phyloP scores from a whole-genome alignment of 2,888 invertebrate species.

The Brachylomia viminalis region DNA sequence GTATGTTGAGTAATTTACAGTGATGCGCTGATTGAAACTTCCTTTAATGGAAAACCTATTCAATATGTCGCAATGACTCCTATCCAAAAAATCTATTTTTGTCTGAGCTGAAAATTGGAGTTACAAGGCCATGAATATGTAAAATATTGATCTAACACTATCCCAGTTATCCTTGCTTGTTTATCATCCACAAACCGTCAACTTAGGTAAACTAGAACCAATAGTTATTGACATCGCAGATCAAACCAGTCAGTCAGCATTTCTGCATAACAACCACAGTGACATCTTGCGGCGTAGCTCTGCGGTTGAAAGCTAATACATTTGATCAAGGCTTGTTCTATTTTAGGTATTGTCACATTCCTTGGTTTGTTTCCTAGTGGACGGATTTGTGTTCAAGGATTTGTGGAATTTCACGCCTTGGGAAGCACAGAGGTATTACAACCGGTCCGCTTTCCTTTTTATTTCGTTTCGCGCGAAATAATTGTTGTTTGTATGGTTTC shows the following conservation, averaged over 20 bases:
- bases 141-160: no score
- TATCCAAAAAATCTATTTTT: no score
- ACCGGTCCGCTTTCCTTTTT: neutral
- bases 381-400: conserved; percentile 6
- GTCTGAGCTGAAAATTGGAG: no score
- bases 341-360: conserved; percentile 50
- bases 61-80: no score
- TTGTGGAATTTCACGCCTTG: conserved; percentile 18
- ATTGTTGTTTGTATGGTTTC: neutral
- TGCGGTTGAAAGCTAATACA: conserved; percentile 56
- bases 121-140: no score
- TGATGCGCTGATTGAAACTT: no score
- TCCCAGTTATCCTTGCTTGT: neutral
- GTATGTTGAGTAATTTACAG: no score
- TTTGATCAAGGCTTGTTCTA: conserved; percentile 26
- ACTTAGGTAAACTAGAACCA: conserved; percentile 17
- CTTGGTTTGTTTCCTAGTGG: conserved; percentile 25
- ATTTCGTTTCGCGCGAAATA: neutral
- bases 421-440: neutral
- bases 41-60: no score
- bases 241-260: conserved; percentile 62
- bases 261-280: conserved; percentile 46
- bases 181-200: neutral
- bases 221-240: conserved; percentile 43
- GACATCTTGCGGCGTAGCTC: conserved; percentile 46